Evolutionary conservation across 1,140 invertebrate species (phyloP), one percentile per base, ranked within the genome.

Genomic region (Fopius arisanus): DNA sequence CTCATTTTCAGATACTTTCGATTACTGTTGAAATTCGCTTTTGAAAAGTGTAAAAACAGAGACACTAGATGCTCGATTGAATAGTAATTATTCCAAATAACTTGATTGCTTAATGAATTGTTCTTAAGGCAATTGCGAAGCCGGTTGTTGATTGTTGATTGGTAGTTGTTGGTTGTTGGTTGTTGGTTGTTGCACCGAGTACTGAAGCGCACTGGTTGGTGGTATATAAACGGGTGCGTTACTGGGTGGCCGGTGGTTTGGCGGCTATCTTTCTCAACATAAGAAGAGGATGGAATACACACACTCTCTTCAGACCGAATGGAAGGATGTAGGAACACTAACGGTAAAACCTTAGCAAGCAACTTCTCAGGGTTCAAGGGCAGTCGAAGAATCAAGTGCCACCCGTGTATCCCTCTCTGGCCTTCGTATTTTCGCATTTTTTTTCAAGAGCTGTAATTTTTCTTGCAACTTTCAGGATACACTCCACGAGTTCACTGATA

Each of bases 321-420:
- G 70, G 28, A 66, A 72, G 40, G 62, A 66, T 26, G 59, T 41
- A 31, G 23, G 14, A 48, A 63, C 29, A 41, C 80, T 87, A 87
- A 87, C 86, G 85, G 86, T 87, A 87, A 85, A 86, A 82, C 80
- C 84, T 85, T 83, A 81, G 77, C 81, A 74, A 29, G 37, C 28
- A 62, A 51, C 72, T 70, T 28, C 26, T 71, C 70, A 54, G 69
- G 75, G 72, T 77, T 77, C 75, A 77, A 77, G 75, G 75, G 73
- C 75, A 77, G 66, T 74, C 75, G 72, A 73, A 72, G 68, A 76
- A 76, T 73, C 75, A 76, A 73, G 70, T 71, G 71, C 75, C 71
- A 71, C 54, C 73, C 26, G 37, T 67, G 29, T 63, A 43, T 69
- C 62, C 48, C 41, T 72, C 28, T 31, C 19, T 19, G 63, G 48